Conservation (phyloP, 1,140 invertebrate species). For the Drosophila setifemur region DNA sequence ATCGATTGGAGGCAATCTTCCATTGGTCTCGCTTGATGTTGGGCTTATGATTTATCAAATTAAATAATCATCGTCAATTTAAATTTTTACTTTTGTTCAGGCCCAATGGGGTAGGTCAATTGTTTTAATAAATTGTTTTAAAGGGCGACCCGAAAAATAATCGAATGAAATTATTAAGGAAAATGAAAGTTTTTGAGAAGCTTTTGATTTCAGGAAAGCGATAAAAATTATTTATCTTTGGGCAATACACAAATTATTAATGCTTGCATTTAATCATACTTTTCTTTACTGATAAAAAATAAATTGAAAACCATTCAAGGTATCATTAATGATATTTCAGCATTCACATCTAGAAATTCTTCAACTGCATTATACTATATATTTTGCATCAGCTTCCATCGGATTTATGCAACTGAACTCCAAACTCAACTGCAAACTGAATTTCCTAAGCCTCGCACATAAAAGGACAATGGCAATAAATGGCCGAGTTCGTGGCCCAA, state of each 20-base stretch:
- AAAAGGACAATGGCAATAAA: constrained; percentile 47
- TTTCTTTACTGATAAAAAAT: too few relatives aligned
- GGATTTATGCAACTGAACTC: not conserved
- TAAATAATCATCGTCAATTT: constrained; percentile 46
- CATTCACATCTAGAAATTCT: too few relatives aligned
- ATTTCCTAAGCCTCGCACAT: not conserved
- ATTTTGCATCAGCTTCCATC: too few relatives aligned
- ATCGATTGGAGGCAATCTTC: constrained; percentile 52
- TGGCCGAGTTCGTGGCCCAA: constrained; percentile 10
- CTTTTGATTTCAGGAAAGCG: not conserved
- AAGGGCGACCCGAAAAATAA: not conserved
- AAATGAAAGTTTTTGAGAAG: not conserved
- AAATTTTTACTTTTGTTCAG: constrained; percentile 10
- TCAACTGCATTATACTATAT: too few relatives aligned
- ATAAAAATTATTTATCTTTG: too few relatives aligned
- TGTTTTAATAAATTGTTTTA: constrained; percentile 28
- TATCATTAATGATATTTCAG: too few relatives aligned
- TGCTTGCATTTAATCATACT: too few relatives aligned
- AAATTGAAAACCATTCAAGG: too few relatives aligned
- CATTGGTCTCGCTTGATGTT: constrained; percentile 43
- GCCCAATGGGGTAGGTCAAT: constrained; percentile 18
- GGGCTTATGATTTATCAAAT: constrained; percentile 27
- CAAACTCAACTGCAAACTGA: too few relatives aligned
- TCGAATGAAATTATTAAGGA: not conserved
- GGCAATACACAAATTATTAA: too few relatives aligned